Base-by-base conservation (phyloP, 2,113 vertebrate genomes). In the Macquaria ambigua region DNA sequence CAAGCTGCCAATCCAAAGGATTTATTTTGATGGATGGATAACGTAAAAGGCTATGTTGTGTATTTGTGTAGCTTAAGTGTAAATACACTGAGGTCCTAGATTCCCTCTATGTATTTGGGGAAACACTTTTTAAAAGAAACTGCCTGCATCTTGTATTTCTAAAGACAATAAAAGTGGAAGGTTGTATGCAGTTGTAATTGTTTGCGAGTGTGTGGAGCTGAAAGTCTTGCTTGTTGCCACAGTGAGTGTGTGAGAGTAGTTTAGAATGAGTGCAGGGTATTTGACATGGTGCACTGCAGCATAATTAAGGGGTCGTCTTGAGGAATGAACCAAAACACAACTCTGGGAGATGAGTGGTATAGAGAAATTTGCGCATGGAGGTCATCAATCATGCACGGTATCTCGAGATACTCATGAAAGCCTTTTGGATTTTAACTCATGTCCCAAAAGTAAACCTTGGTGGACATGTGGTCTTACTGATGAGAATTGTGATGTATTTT, bases 181-280 rank as follows among this genome's bases (percentile, higher is more conserved):
- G 37, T 20, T 87, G 53, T 23, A 10, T 79, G 77, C 31, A 43
- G 37, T 50, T 81, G 64, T 62, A 66, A 28, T 11, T 80, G 67
- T 72, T 52, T 67, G 48, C 63, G 1, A 41, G n/a, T 70, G 48
- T 74, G 43, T 64, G 74, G 94, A 97, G 96, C 95, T 97, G 96
- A 96, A 96, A 97, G 95, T 93, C 93, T 92, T 96, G 94, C 94
- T 91, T 84, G 92, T 91, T 89, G 90, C 74, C 79, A 92, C 79
- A 84, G 86, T 84, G 90, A 63, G 58, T 92, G 72, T 92, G 90
- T 92, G 90, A 85, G 86, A 69, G 88, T 77, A 78, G 53, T 34
- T 63, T 31, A 39, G 28, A 48, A 76, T 78, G 75, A 71, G 79
- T 83, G 77, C 83, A 70, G 74, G 52, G 76, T 84, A 52, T 63